Evolutionary conservation across 2,888 invertebrate species (phyloP).

Genomic region (Piscicola geometra): DNA sequence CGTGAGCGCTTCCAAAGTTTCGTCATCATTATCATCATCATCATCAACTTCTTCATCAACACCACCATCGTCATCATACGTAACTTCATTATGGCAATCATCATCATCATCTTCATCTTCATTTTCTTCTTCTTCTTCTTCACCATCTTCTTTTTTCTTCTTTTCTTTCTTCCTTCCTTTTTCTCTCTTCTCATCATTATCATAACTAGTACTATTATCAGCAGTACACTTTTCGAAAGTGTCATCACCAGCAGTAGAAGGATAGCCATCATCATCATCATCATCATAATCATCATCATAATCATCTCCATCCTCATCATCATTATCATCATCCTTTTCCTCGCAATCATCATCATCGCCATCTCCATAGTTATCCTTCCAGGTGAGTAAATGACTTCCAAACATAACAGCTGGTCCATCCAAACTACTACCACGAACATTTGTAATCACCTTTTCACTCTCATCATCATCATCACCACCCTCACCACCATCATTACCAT

Average conservation of each 20-base stretch:
- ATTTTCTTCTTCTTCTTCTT: too few species aligned
- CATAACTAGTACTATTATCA: not conserved
- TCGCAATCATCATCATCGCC: not conserved
- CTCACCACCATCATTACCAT: not conserved
- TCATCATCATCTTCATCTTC: too few species aligned
- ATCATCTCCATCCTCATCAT: not conserved
- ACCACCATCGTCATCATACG: not conserved
- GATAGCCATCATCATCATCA: not conserved
- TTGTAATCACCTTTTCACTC: not conserved
- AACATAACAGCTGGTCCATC: not conserved
- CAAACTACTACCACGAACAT: not conserved
- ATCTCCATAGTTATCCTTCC: not conserved
- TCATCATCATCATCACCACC: not conserved
- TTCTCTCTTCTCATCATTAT: not conserved
- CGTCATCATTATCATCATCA: slow-evolving; percentile 3
- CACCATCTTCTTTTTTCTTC: too few species aligned
- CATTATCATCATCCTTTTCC: not conserved
- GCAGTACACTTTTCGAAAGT: not conserved
- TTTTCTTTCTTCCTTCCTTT: too few species aligned
- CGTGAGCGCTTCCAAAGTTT: too few species aligned
- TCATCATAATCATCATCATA: not conserved
- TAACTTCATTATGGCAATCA: too few species aligned
- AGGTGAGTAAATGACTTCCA: not conserved
- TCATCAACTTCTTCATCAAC: not conserved
- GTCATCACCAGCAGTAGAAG: not conserved